Evolutionary conservation across 1,140 invertebrate genomes (phyloP).

Genomic region (Drosophila lowei): DNA sequence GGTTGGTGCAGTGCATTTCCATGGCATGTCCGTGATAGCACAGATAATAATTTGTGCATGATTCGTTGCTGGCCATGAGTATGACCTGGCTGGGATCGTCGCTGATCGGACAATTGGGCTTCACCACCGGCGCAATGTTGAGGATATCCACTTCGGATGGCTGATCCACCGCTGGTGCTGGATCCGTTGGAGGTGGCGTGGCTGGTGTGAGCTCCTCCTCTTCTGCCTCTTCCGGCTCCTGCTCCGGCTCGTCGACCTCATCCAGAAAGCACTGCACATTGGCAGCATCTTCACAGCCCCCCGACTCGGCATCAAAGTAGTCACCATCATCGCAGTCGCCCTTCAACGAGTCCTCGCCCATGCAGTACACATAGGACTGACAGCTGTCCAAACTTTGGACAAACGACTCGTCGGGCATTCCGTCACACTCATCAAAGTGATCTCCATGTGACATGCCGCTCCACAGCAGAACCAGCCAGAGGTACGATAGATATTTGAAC

Average conservation of each 20-base stretch:
- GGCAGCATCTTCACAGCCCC: constrained; percentile 52
- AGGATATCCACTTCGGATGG: constrained; percentile 48
- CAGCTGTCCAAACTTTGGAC: constrained; percentile 67
- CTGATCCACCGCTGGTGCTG: constrained; percentile 28
- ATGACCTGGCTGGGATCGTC: constrained; percentile 77
- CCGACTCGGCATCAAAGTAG: constrained; percentile 65
- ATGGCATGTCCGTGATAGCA: constrained; percentile 78
- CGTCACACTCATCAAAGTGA: constrained; percentile 62
- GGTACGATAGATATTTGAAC: constrained; percentile 40
- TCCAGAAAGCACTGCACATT: constrained; percentile 74
- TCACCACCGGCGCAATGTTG: constrained; percentile 56
- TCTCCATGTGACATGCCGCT: constrained; percentile 26
- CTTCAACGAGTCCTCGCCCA: constrained; percentile 62
- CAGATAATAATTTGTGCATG: constrained; percentile 69
- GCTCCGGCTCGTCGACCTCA: constrained; percentile 55
- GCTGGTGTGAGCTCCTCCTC: constrained; percentile 25
- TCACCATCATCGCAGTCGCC: constrained; percentile 66
- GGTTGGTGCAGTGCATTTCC: constrained; percentile 73
- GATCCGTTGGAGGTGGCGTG: constrained; percentile 16
- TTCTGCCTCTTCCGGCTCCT: constrained; percentile 18
- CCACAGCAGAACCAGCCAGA: constrained; percentile 27
- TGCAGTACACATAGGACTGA: constrained; percentile 70
- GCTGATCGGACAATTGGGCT: constrained; percentile 59
- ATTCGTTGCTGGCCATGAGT: constrained; percentile 60
- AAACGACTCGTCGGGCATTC: constrained; percentile 45